Conservation (phyloP, 2,888 invertebrate genomes). For the Osedax fenrisi region DNA sequence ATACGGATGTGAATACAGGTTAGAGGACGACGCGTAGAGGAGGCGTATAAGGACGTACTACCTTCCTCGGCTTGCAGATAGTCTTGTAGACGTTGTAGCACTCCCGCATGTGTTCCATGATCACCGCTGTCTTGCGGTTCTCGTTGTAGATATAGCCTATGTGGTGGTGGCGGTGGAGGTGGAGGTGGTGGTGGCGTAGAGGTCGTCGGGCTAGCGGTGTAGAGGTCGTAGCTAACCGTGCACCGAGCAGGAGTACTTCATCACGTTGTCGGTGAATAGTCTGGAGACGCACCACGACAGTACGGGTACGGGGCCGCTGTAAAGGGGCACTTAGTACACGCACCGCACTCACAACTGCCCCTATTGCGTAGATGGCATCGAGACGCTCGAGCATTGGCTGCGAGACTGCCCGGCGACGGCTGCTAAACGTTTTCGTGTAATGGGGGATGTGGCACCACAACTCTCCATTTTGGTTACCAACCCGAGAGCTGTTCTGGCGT, state of each 20-base stretch:
- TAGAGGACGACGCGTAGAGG: no score
- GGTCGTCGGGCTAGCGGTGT: slow-evolving; percentile 38
- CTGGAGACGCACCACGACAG: slow-evolving; percentile 46
- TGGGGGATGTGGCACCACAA: no score
- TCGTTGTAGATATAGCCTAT: slow-evolving; percentile 47
- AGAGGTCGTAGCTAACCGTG: slow-evolving; percentile 35
- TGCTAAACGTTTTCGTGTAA: no score
- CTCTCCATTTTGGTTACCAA: no score
- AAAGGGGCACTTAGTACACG: no score
- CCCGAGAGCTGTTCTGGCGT: no score
- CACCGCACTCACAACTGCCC: no score
- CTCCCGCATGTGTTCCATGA: slow-evolving; percentile 45
- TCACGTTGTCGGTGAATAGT: slow-evolving; percentile 45
- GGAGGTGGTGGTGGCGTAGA: slow-evolving; percentile 37
- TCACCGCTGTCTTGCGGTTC: slow-evolving; percentile 44
- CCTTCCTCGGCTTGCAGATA: slow-evolving; percentile 41
- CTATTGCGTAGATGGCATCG: no score
- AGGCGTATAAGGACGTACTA: no score
- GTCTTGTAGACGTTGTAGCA: slow-evolving; percentile 45
- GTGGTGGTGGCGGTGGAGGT: neutral
- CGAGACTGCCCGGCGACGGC: no score
- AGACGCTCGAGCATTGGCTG: no score
- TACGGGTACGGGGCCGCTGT: slow-evolving; percentile 41
- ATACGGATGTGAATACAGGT: neutral
- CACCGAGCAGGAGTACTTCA: slow-evolving; percentile 45